Conservation (phyloP, 2,797 vertebrate species). For the Chaetodon trifasciatus region DNA sequence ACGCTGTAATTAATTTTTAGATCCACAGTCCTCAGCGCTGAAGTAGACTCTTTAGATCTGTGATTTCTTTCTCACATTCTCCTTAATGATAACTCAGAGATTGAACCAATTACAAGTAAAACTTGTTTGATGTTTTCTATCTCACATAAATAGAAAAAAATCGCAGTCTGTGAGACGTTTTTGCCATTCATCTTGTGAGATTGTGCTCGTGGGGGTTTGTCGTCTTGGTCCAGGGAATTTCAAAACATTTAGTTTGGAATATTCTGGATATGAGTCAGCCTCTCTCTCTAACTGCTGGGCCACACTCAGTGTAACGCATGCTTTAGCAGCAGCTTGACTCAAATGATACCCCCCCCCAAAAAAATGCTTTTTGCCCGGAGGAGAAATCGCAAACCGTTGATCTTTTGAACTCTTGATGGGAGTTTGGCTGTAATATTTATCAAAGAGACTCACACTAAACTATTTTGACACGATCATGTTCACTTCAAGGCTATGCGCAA, state of each 20-base stretch:
- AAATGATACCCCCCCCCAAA: background rate
- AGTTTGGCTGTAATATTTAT: conserved; percentile 72
- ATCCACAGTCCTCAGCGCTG: conserved; percentile 53
- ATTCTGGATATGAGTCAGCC: background rate
- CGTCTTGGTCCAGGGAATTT: conserved; percentile 18
- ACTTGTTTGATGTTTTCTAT: conserved; percentile 38
- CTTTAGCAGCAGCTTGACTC: conserved; percentile 33
- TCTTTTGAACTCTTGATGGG: conserved; percentile 73
- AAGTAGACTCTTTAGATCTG: conserved; percentile 59
- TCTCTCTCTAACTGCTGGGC: background rate
- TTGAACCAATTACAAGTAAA: conserved; percentile 48
- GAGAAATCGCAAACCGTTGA: conserved; percentile 63
- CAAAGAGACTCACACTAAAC: conserved; percentile 71
- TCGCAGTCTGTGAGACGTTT: background rate
- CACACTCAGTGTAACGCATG: conserved; percentile 25
- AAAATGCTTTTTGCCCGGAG: conserved; percentile 43
- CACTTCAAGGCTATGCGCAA: conserved; percentile 52
- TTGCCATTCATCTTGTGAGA: conserved; percentile 6
- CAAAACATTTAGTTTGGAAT: background rate
- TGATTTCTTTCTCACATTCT: conserved; percentile 46
- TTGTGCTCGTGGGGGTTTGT: background rate
- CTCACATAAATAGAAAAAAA: background rate
- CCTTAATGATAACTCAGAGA: conserved; percentile 37
- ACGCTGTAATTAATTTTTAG: conserved; percentile 74
- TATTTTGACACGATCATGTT: conserved; percentile 63